Base-by-base conservation (phyloP, 2,888 invertebrate genomes). In the Endotricha flammealis region DNA sequence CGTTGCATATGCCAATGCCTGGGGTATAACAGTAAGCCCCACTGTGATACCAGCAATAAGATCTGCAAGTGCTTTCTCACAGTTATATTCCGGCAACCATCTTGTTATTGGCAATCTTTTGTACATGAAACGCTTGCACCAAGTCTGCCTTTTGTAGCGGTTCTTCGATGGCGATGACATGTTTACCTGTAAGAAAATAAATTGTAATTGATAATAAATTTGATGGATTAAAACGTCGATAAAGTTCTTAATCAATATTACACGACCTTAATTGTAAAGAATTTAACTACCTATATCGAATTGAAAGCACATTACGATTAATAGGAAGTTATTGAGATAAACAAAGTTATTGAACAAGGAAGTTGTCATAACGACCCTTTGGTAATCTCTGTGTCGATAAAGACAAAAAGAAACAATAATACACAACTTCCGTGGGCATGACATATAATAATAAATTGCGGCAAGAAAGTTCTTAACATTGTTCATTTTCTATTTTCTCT, bases 31-130 rank as follows among this genome's bases (percentile, higher is more conserved):
- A 0, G 96, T 97, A 12, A 98, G 88, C 0, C 96, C 97, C 1
- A 98, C 97, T 1, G 97, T 97, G 40, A 97, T 85, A 1, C 97
- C 97, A 10, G 97, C 97, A 55, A 98, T 95, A 30, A 93, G 64
- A 80, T 98, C 98, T 42, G 94, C 91, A 34, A 96, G 67, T 1
- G 94, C 90, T 70, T 94, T 92, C 42, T 93, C 91, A 0, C 90
- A 87, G 57, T 91, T 91, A 76, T 96, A 96, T 34, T 89, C 88
- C 1, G 92, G 91, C 7, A 93, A 77, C 95, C 95, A 95, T 61
- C 87, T 88, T 7, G 92, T 57, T 39, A 94, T 89, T 0, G 93
- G 92, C 32, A 93, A 57, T 41, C 91, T 79, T 60, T 88, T 88
- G 46, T 75, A 56, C 48, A 85, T 56, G 27, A 86, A 47, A 23